Base-by-base conservation (phyloP, 2,888 invertebrate species). In the Spodoptera picta region DNA sequence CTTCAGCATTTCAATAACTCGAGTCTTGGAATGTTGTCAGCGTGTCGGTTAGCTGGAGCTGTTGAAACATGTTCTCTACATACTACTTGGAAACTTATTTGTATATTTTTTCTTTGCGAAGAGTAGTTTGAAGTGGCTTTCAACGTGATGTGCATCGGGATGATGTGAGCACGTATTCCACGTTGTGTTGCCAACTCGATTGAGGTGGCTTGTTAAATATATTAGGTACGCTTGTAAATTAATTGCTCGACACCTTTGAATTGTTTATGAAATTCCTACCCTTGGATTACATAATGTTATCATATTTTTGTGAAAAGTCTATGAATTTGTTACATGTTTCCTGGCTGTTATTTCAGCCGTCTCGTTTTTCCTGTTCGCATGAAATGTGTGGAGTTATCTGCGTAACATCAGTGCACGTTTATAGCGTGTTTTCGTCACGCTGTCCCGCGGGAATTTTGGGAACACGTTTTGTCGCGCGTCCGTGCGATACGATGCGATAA, bases 1-100 rank as follows among this genome's bases (percentile, higher is more conserved):
- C 86, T 88, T 82, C 67, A 81, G 76, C 73, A 84, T 87, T 87
- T 83, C 82, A 83, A 78, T 75, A 77, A 75, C 69, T 69, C 68
- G 49, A 52, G 67, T 58, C 57, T 59, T 46, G 50, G 58, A 65
- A 64, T 67, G 60, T 69, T 65, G 67, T 69, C 64, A 61, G 56
- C 56, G 55, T 50, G 62, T 36, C 47, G 64, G 48, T 52, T 42
- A 52, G 49, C 47, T 49, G 36, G 24, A 54, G 48, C 53, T 48
- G 45, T 62, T 27, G 45, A 60, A 64, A 70, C 31, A 56, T 64
- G 53, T 65, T 61, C 43, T 45, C 51, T 43, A 36, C 23, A 51
- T 43, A 42, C 23, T 14, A 55, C 53, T 63, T 54, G 45, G 47
- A 75, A 57, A 67, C 70, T 62, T 71, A 58, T 65, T 44, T 49